A percentile compares a stretch with the other conserved stretches of the same genome.
These are phyloP conservation scores for Anthonomus grandis DNA, from an alignment of 1,140 invertebrate species.

Conservation along the genomic window DNA sequence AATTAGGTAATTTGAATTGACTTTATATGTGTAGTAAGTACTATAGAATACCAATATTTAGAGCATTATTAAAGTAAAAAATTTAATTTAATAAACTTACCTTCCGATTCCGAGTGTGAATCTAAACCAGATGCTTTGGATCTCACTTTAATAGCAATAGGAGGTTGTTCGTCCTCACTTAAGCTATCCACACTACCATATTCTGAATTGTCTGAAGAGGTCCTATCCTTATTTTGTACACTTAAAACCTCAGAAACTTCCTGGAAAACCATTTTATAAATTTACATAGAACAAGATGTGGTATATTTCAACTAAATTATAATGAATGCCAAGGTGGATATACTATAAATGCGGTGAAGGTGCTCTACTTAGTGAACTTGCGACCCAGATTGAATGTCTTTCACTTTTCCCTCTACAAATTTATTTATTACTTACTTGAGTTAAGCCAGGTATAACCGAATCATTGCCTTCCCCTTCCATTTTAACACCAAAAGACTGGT, in stretches of 20 bases:
- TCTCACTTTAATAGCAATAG: constrained; percentile 20
- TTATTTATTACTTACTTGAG: too few species aligned
- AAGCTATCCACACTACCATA: constrained; percentile 45
- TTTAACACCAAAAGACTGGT: too few species aligned
- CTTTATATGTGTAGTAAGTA: neutral
- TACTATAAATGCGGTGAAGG: constrained; percentile 22
- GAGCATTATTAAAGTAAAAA: too few species aligned
- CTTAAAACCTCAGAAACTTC: constrained; percentile 23
- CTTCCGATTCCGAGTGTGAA: constrained; percentile 34
- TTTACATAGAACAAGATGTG: neutral
- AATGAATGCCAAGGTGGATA: constrained; percentile 21
- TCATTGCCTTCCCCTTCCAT: too few species aligned
- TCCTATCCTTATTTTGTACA: constrained; percentile 26
- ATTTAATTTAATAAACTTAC: neutral
- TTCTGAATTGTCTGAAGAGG: constrained; percentile 37
- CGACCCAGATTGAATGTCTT: constrained; percentile 29
- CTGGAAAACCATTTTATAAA: constrained; percentile 36
- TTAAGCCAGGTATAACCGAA: too few species aligned
- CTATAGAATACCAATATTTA: too few species aligned
- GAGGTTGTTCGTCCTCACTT: constrained; percentile 33
- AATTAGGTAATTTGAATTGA: too few species aligned
- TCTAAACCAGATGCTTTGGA: constrained; percentile 30
- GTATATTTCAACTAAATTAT: neutral
- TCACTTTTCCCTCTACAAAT: too few species aligned
- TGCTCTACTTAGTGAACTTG: constrained; percentile 24